Percentiles rank a stretch among this genome's conserved stretches.
Conservation (phyloP, 2,888 invertebrate species). For the Scaptomyza polygonia region DNA sequence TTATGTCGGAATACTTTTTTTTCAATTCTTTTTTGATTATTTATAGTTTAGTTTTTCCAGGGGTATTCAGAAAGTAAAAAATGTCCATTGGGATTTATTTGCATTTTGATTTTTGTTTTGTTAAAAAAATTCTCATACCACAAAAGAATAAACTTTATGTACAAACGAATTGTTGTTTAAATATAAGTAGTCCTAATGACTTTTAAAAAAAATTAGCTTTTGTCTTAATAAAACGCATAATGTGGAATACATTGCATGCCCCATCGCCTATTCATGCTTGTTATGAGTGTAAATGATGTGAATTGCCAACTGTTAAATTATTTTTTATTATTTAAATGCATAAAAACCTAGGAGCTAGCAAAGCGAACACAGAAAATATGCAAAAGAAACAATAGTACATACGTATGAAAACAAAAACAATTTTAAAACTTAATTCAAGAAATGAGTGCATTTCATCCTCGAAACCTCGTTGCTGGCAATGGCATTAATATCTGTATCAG, state of each 20-base stretch:
- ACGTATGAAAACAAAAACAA: conserved; percentile 14
- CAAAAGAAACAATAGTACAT: conserved; percentile 10
- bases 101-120: no score
- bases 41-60: no score
- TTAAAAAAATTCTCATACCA: no score
- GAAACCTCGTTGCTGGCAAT: not conserved
- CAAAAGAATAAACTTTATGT: no score
- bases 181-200: not conserved
- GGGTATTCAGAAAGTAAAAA: no score
- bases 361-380: not conserved
- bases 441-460: conserved; percentile 26
- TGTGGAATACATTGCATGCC: not conserved
- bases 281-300: conserved; percentile 19
- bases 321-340: conserved; percentile 45
- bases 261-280: not conserved
- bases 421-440: conserved; percentile 44
- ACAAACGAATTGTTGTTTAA: no score
- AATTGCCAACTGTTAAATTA: conserved; percentile 29
- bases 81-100: no score
- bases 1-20: no score
- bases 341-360: conserved; percentile 14
- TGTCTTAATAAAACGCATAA: not conserved
- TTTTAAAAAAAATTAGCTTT: not conserved
- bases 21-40: no score
- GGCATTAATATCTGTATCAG: not conserved